phyloP scores from a whole-genome alignment of 2,113 vertebrate genomes.

The Seriola quinqueradiata region DNA sequence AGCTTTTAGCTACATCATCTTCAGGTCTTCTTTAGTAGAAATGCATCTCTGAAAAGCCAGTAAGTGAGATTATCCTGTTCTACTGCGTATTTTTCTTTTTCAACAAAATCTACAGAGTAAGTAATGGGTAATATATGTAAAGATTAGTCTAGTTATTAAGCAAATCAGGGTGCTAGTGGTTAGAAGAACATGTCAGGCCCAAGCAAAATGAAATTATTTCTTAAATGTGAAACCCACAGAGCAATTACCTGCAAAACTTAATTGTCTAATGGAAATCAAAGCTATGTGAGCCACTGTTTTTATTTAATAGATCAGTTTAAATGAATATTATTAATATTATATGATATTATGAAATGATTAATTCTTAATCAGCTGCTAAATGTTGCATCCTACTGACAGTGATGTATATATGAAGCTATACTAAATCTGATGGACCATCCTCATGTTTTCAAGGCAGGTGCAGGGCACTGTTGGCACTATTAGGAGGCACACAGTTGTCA shows the following conservation, averaged over 20 bases:
- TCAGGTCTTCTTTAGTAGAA: neutral
- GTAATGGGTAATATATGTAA: neutral
- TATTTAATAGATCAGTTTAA: neutral
- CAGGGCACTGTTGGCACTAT: neutral
- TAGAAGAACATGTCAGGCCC: too few relatives aligned
- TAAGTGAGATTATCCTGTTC: neutral
- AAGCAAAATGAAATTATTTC: neutral
- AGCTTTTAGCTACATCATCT: neutral
- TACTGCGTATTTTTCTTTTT: neutral
- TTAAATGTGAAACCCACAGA: neutral
- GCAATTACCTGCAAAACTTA: neutral
- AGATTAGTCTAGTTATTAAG: too few relatives aligned
- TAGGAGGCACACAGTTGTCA: conserved; percentile 64
- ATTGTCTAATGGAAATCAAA: neutral
- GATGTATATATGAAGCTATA: neutral
- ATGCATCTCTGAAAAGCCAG: neutral
- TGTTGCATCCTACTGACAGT: neutral
- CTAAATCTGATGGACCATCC: neutral
- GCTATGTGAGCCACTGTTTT: neutral
- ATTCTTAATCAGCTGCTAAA: neutral
- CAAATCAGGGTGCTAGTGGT: too few relatives aligned
- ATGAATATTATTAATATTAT: too few relatives aligned
- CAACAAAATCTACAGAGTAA: too few relatives aligned
- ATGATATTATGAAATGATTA: neutral
- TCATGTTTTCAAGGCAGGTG: neutral